Percentiles rank a stretch among this genome's conserved stretches.
Conservation (phyloP, 1,140 invertebrate species). For the Potamilus streckersoni region DNA sequence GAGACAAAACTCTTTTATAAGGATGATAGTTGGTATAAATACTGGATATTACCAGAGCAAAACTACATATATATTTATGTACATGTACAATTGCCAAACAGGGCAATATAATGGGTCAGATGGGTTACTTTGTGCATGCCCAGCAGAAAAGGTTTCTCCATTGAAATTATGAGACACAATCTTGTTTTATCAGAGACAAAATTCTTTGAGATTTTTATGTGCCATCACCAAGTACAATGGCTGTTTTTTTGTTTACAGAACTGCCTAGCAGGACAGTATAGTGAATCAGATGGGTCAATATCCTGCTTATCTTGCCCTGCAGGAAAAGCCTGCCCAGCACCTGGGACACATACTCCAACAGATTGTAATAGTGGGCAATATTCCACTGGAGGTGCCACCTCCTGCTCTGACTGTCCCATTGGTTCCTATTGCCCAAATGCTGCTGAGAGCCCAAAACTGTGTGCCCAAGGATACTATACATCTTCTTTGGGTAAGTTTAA, state of each 20-base stretch:
- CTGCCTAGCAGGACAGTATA: constrained; percentile 51
- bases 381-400: constrained; percentile 35
- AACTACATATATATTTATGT: too few relatives aligned
- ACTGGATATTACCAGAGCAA: too few relatives aligned
- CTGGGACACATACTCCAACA: constrained; percentile 41
- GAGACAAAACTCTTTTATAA: too few relatives aligned
- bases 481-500: constrained; percentile 39
- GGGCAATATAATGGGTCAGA: not conserved
- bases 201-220: not conserved
- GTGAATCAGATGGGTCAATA: constrained; percentile 38
- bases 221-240: not conserved
- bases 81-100: not conserved
- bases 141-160: not conserved
- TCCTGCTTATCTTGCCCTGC: constrained; percentile 50
- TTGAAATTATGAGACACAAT: not conserved
- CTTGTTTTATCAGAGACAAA: not conserved
- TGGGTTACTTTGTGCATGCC: not conserved
- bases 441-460: constrained; percentile 27
- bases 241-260: constrained; percentile 34
- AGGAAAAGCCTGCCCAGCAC: constrained; percentile 42
- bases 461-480: constrained; percentile 48
- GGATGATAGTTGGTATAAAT: too few relatives aligned
- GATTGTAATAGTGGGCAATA: constrained; percentile 50
- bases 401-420: constrained; percentile 53
- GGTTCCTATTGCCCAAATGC: constrained; percentile 51